Evolutionary conservation across 2,113 vertebrate species (phyloP).

Genomic region (Phylloscopus whistleri): DNA sequence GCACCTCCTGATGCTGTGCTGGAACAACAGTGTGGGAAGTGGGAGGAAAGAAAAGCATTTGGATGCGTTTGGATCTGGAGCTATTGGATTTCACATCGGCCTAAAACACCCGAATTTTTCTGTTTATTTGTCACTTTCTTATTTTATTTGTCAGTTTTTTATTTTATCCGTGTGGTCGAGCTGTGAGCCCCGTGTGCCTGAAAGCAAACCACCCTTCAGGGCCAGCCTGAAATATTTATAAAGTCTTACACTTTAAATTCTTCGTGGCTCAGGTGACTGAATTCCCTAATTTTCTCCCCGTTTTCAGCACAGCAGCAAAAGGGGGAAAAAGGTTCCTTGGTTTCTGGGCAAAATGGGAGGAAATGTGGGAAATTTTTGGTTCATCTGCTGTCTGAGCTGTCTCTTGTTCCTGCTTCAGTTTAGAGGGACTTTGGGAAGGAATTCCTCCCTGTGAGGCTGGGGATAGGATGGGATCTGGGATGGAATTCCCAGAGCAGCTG

Average conservation of each 20-base stretch:
- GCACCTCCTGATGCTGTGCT: background rate
- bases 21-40: background rate
- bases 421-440: background rate
- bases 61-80: background rate
- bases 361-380: background rate
- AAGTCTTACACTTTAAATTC: background rate
- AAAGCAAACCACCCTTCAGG: background rate
- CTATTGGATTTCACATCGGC: background rate
- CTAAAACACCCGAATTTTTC: background rate
- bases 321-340: background rate
- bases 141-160: background rate
- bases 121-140: background rate
- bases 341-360: background rate
- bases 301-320: background rate
- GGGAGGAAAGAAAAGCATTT: background rate
- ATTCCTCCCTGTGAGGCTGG: background rate
- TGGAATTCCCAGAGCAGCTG: background rate
- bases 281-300: background rate
- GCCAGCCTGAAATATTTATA: background rate
- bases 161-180: accelerated
- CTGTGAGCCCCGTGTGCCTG: background rate
- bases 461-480: background rate
- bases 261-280: background rate
- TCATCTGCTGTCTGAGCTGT: background rate
- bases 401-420: background rate